Evolutionary conservation across 2,113 vertebrate genomes (phyloP), one percentile per base, ranked within the genome.

Genomic region (Dromiciops gliroides): DNA sequence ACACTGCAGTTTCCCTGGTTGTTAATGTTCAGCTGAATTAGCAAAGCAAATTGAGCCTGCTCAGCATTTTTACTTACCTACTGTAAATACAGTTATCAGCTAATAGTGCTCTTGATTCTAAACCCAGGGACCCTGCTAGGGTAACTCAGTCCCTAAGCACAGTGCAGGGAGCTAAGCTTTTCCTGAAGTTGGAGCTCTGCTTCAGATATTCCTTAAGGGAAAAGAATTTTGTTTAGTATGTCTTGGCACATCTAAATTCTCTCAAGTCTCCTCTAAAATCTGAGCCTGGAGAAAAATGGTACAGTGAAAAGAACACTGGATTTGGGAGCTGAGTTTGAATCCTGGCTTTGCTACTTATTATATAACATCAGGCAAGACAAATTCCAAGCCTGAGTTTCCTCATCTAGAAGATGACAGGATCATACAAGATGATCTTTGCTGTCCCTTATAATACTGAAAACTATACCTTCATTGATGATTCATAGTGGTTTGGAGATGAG

Each of bases 121-220:
- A 96, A 94, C 89, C 3, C 67, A 83, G 19, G 67, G 67, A 44
- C n/a, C 7, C n/a, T 50, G 50, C 92, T 51, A 91, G 19, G n/a
- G 48, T 83, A 92, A 93, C 92, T 91, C 89, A 94, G 2, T 92
- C 92, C 44, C 92, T 94, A 95, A 95, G 93, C 94, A 83, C 48
- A 96, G 49, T 26, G 92, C 31, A 51, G n/a, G 8, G 67, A 83
- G 19, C 37, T 22, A 95, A 93, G 19, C 48, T 95, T 94, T 91
- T 49, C 56, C 89, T 89, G 60, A 91, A 90, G 52, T 44, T 90
- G 50, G 48, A 44, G 90, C 25, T 90, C 12, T 51, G n/a, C 19
- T 49, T 92, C 91, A 9, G 16, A 12, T 31, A 83, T 83, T 94
- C 48, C 67, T 90, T 31, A 95, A 88, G 6, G 50, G 90, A 91